phyloP scores from a whole-genome alignment of 2,797 vertebrate species.

The Anabacerthia variegaticeps region DNA sequence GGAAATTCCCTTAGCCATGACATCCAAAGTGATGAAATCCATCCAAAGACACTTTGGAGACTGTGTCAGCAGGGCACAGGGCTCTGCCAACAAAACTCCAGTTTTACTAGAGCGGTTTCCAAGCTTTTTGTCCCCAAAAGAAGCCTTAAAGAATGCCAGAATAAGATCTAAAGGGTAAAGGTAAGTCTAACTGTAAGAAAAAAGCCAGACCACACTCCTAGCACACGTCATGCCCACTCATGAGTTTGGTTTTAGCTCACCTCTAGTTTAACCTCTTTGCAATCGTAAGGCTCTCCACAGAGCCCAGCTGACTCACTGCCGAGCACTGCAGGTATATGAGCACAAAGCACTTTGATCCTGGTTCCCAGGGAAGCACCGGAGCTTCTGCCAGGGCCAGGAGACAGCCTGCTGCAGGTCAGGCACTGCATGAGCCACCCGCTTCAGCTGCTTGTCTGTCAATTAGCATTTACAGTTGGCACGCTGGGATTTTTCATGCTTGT shows the following conservation, averaged over 20 bases:
- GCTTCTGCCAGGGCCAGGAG: not conserved
- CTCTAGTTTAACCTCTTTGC: not conserved
- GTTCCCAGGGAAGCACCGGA: not conserved
- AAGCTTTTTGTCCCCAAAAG: not conserved
- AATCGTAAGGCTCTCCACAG: not conserved
- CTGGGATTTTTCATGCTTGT: not conserved
- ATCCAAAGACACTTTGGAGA: not conserved
- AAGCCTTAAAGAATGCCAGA: not conserved
- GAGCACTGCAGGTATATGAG: not conserved
- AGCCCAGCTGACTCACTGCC: not conserved
- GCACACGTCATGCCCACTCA: rapidly evolving
- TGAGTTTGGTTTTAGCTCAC: not conserved
- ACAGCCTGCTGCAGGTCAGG: not conserved
- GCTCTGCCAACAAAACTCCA: not conserved
- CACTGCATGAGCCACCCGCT: not conserved
- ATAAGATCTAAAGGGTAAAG: not conserved
- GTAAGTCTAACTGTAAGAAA: not conserved
- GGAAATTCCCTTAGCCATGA: not conserved
- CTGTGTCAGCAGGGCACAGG: not conserved
- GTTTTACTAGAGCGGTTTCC: not conserved
- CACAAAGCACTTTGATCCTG: not conserved
- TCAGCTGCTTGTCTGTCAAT: not conserved
- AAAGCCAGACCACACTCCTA: not conserved
- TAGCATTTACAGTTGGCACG: constrained; percentile 8
- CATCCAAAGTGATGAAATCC: not conserved